A percentile compares a stretch with the other conserved stretches of the same genome.
phyloP scores from a whole-genome alignment of 2,113 vertebrate genomes.

The Mustelus asterias region DNA sequence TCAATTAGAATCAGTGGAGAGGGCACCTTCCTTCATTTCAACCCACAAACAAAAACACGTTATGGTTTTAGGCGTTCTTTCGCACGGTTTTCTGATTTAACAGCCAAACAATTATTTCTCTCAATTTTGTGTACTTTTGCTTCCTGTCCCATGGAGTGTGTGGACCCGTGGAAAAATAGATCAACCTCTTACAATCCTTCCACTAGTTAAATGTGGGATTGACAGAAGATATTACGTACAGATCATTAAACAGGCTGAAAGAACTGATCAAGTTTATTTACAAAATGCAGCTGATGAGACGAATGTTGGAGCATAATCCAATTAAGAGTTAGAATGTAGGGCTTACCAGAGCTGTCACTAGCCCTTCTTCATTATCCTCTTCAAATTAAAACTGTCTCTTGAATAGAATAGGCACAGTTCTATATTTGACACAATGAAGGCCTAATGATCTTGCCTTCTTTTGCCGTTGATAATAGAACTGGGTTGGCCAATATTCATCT shows the following conservation, averaged over 20 bases:
- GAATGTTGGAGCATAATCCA: neutral
- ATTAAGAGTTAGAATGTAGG: neutral
- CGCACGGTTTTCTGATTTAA: neutral
- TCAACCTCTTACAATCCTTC: neutral
- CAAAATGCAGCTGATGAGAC: neutral
- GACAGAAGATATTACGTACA: neutral
- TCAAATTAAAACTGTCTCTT: neutral
- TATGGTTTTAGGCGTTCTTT: neutral
- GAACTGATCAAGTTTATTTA: neutral
- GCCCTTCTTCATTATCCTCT: neutral
- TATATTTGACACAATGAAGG: neutral
- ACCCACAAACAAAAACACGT: neutral
- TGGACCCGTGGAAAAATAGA: neutral
- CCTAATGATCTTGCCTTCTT: neutral
- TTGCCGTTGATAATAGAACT: neutral
- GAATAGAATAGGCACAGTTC: neutral
- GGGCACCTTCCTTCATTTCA: neutral
- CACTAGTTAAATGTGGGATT: neutral
- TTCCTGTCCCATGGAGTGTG: neutral
- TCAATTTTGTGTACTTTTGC: neutral
- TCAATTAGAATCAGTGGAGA: constrained; percentile 13
- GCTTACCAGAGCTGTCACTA: neutral
- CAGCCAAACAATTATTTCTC: neutral
- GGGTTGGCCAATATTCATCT: neutral
- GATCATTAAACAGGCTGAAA: neutral